Conservation (phyloP, 2,797 vertebrate genomes). For the Carduelis carduelis region DNA sequence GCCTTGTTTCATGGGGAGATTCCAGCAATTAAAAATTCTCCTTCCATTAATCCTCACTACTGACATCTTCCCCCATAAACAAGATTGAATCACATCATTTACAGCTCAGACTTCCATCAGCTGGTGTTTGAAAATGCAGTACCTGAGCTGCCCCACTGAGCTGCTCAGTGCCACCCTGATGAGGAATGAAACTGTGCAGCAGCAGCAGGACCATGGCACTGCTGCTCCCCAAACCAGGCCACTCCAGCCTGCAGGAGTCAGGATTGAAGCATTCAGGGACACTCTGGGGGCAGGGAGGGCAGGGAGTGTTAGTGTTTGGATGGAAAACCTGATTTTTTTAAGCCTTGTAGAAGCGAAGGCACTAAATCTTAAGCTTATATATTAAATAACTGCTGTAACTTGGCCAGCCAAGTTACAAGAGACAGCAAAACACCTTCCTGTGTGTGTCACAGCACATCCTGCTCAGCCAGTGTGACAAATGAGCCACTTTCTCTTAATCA, state of each 20-base stretch:
- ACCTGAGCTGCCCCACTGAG: background rate
- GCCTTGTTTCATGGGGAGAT: background rate
- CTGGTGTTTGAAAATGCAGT: background rate
- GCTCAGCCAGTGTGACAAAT: background rate
- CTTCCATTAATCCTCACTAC: background rate
- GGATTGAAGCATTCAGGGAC: slow-evolving; percentile 67
- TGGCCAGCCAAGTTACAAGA: slow-evolving; percentile 88
- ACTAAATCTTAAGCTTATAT: background rate
- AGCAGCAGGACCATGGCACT: background rate
- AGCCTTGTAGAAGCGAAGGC: slow-evolving; percentile 47
- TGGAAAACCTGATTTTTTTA: background rate
- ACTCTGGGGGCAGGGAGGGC: slow-evolving; percentile 41
- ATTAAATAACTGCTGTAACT: slow-evolving; percentile 75
- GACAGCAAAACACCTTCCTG: background rate
- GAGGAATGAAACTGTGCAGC: background rate
- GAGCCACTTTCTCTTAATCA: background rate
- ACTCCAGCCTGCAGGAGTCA: slow-evolving; percentile 55
- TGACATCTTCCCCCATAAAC: slow-evolving; percentile 36
- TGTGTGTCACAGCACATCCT: background rate
- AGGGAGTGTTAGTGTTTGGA: background rate
- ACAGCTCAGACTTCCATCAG: background rate
- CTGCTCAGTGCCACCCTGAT: background rate
- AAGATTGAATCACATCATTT: slow-evolving; percentile 2
- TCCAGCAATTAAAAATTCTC: slow-evolving; percentile 9
- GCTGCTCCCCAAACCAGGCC: background rate